Conservation (phyloP, 2,797 vertebrate species). For the Agapornis canus region DNA sequence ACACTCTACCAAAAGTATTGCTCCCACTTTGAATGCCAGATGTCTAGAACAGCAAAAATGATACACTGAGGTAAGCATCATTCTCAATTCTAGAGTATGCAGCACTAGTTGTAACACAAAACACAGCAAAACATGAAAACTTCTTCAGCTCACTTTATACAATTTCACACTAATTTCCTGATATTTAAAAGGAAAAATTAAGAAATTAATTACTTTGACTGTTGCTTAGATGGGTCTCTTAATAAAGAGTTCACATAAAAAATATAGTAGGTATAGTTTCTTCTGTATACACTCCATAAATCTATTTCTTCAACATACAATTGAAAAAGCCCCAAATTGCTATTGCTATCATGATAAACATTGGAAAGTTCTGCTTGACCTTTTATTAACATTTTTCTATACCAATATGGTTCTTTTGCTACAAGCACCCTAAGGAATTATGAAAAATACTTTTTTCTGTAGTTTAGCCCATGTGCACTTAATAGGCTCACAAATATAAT, state of each 20-base stretch:
- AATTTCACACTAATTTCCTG: background rate
- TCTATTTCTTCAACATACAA: slow-evolving; percentile 58
- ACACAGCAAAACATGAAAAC: background rate
- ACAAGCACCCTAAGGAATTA: slow-evolving; percentile 84
- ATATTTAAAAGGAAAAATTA: background rate
- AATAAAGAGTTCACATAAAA: background rate
- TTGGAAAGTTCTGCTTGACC: slow-evolving; percentile 80
- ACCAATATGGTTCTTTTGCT: slow-evolving; percentile 80
- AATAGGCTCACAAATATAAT: slow-evolving; percentile 88
- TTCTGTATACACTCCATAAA: slow-evolving; percentile 31
- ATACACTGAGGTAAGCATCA: fast-evolving
- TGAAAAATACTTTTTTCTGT: slow-evolving; percentile 86
- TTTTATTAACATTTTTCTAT: slow-evolving; percentile 84
- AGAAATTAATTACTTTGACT: background rate
- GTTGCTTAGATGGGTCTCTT: background rate
- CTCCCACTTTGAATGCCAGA: background rate
- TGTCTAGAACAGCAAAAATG: background rate
- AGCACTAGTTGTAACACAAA: background rate
- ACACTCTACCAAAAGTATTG: background rate
- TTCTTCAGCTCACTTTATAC: background rate
- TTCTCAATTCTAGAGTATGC: background rate
- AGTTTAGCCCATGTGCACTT: slow-evolving; percentile 85
- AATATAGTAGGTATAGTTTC: background rate
- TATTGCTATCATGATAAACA: slow-evolving; percentile 73
- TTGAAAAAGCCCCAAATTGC: slow-evolving; percentile 65